Base-by-base conservation (phyloP, 2,888 invertebrate genomes). In the Bembecia ichneumoniformis region DNA sequence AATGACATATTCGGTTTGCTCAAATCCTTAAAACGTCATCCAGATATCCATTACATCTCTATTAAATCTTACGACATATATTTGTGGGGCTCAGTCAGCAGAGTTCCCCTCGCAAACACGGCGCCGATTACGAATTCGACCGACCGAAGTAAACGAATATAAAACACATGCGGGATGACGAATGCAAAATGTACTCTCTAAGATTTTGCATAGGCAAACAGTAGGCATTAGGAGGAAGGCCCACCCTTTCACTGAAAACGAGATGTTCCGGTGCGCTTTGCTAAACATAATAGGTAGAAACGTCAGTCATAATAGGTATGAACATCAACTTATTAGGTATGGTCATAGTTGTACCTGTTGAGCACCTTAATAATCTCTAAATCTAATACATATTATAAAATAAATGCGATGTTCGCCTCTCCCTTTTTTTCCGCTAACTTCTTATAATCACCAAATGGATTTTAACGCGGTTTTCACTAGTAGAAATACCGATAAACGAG, bases 1-100 rank as follows among this genome's bases (percentile, higher is more conserved):
- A 82, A 83, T 84, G 84, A 83, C 86, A 83, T 84, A 84, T 84
- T 86, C 82, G 80, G 87, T 86, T 86, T 87, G 86, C 87, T 73
- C 84, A 87, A 87, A 87, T 86, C 87, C 87, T 87, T 86, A 86
- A 86, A 86, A 82, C 79, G 87, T 86, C 87, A 87, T 87, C 83
- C 84, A 84, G 86, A 87, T 86, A 87, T 87, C 87, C 84, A 87
- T 87, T 86, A 87, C 87, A 87, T 86, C 83, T 86, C 83, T 86
- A 87, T 87, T 87, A 87, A 86, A 86, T 86, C 87, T 86, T 81
- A 86, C 84, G 87, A 87, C 87, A 86, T 84, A 86, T 86, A 86
- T 84, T 84, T 79, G 87, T 78, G 80, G 82, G 84, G 82, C 78
- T 70, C 75, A 68, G 82, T 84, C 83, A 83, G 82, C 84, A 81